Conservation (phyloP, 2,797 vertebrate species). For the Anguilla marmorata region DNA sequence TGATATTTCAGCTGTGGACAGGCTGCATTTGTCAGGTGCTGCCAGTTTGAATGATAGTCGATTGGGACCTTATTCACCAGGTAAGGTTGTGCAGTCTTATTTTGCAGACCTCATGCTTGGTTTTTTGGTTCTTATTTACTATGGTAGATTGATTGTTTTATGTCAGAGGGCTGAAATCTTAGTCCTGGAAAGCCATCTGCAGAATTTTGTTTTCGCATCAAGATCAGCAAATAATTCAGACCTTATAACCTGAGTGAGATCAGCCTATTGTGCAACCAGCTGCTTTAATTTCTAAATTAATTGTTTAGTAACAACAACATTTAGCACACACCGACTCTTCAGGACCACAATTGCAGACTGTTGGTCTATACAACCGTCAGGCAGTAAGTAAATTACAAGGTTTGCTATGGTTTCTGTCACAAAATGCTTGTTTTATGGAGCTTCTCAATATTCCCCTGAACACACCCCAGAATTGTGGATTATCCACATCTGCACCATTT, state of each 20-base stretch:
- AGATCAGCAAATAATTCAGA: too few relatives aligned
- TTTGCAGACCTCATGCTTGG: neutral
- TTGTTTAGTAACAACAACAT: too few relatives aligned
- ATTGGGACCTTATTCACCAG: neutral
- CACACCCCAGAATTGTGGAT: neutral
- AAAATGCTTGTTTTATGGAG: neutral
- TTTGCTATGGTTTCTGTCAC: slow-evolving; percentile 8
- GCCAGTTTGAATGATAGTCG: neutral
- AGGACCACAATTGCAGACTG: neutral
- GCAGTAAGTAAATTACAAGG: too few relatives aligned
- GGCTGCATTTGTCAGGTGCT: neutral
- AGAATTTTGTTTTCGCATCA: neutral
- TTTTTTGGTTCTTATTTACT: neutral
- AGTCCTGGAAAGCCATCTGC: neutral
- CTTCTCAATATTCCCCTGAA: neutral
- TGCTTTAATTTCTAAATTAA: too few relatives aligned
- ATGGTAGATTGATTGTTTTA: neutral
- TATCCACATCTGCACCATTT: slow-evolving; percentile 5
- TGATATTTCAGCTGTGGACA: neutral
- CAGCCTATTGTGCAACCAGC: too few relatives aligned
- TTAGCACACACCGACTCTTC: neutral
- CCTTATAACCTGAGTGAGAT: too few relatives aligned
- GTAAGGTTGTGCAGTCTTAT: neutral
- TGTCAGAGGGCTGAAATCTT: neutral
- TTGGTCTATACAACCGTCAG: too few relatives aligned